Evolutionary conservation across 2,113 vertebrate species (phyloP).

Genomic region (Ammodytes dubius): DNA sequence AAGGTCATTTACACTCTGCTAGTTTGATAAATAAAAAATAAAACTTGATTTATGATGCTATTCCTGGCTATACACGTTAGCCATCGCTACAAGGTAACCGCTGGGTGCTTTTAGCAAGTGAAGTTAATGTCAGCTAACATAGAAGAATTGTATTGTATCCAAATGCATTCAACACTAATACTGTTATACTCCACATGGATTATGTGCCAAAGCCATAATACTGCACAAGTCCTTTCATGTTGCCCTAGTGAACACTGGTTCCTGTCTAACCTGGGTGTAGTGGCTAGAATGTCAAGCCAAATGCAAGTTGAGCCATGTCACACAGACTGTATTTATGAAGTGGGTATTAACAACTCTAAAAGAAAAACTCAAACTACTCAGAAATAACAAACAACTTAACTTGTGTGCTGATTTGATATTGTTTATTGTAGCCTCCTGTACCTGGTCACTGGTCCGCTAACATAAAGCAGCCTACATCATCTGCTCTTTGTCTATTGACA

Average conservation of each 20-base stretch:
- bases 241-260: not conserved
- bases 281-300: not conserved
- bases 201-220: not conserved
- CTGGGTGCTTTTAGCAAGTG: too few species aligned
- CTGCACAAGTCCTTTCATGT: not conserved
- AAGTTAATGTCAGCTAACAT: too few species aligned
- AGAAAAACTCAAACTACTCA: not conserved
- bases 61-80: too few species aligned
- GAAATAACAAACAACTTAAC: not conserved
- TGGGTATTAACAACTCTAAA: not conserved
- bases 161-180: not conserved
- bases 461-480: constrained; percentile 2
- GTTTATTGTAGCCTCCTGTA: not conserved
- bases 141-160: not conserved
- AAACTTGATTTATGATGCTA: too few species aligned
- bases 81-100: too few species aligned
- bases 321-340: not conserved
- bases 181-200: not conserved
- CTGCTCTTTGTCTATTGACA: not conserved
- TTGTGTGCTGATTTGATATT: not conserved
- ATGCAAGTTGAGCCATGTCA: not conserved
- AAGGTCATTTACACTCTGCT: too few species aligned
- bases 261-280: not conserved
- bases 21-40: too few species aligned
- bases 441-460: not conserved